Evolutionary conservation across 1,140 invertebrate species (phyloP).

Genomic region (Pantala flavescens): DNA sequence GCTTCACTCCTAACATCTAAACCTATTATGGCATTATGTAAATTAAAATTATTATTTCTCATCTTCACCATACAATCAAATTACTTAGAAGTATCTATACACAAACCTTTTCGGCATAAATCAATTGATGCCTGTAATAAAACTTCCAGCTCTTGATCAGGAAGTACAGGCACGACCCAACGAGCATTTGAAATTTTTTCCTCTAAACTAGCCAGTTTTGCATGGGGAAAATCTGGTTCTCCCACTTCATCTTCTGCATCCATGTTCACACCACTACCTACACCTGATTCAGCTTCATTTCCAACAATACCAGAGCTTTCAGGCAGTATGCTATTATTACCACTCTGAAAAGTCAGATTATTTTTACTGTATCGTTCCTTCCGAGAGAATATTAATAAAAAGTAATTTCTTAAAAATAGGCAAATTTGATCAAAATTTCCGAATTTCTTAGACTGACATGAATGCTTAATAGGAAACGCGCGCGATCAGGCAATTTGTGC

Average conservation of each 20-base stretch:
- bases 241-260: conserved; percentile 25
- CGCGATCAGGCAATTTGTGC: too few species aligned
- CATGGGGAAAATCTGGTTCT: conserved; percentile 72
- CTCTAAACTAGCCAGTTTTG: conserved; percentile 76
- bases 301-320: neutral
- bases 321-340: neutral
- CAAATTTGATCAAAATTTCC: too few species aligned
- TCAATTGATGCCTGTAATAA: conserved; percentile 82
- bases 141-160: conserved; percentile 89
- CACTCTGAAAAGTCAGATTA: conserved; percentile 11
- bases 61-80: neutral
- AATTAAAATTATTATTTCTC: neutral
- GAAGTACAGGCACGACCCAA: conserved; percentile 95
- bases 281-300: conserved; percentile 3
- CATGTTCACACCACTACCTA: conserved; percentile 14
- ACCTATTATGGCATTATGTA: conserved; percentile 40
- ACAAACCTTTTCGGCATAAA: conserved; percentile 62
- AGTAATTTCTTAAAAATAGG: neutral
- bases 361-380: too few species aligned
- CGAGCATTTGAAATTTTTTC: conserved; percentile 90
- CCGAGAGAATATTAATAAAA: too few species aligned
- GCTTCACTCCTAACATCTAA: conserved; percentile 79
- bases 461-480: too few species aligned
- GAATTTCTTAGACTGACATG: too few species aligned
- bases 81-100: neutral